Base-by-base conservation (phyloP, 1,140 invertebrate genomes). In the Aphaenogaster rudis region DNA sequence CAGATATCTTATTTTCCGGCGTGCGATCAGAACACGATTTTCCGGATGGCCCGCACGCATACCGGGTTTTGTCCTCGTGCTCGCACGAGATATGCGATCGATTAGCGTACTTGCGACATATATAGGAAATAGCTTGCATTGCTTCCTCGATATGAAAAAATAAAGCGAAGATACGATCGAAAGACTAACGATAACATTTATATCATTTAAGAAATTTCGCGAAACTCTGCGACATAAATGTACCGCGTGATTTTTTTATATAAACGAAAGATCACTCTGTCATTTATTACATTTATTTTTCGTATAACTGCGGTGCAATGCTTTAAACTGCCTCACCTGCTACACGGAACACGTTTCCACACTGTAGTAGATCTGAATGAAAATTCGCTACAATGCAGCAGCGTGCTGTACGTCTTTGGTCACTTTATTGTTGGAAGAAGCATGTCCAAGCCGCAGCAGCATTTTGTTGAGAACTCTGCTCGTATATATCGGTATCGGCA, bases 1-100 rank as follows among this genome's bases (percentile, higher is more conserved):
- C 87, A 67, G 89, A 86, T 91, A 91, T 90, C 82, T 90, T 91
- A 91, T 86, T 90, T 77, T 84, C 63, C 63, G 69, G 48, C n/a
- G 39, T 61, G 77, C 64, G 74, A 90, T 90, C 89, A 86, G 88
- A 91, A 90, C 64, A 79, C 63, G 52, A 79, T 80, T 82, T 71
- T 48, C 52, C 28, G 77, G 66, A 81, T 67, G 52, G 64, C 50
- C 28, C 33, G 45, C 54, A 50, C 57, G 15, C 48, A 11, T 45
- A 64, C 21, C 9, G 66, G 2, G 7, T 71, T 42, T 81, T 69
- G n/a, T 84, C n/a, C 45, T 8, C 28, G 13, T 3, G n/a, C 28
- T 57, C 15, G 54, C 42, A 33, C 39, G 64, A 67, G 39, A 67
- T 67, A 4, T 7, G 8, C n/a, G 42, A 77, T 50, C 36, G 50